These are phyloP conservation scores for Diceros bicornis DNA, from an alignment of 2,797 vertebrate genomes.

Conservation along the genomic window DNA sequence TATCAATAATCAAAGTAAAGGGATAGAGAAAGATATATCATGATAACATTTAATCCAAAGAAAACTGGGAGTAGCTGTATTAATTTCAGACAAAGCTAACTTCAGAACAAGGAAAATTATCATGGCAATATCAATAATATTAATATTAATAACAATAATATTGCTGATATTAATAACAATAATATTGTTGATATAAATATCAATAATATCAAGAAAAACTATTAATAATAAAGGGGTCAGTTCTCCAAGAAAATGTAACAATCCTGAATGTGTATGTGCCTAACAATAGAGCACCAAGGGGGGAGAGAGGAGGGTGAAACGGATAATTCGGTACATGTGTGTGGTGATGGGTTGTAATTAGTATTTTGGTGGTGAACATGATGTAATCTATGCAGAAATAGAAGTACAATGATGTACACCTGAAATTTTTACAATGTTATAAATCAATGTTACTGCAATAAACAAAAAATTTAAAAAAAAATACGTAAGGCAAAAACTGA, in stretches of 20 bases:
- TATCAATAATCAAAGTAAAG: constrained; percentile 39
- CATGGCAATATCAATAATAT: not conserved
- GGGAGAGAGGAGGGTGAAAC: too few relatives aligned
- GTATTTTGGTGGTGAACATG: too few relatives aligned
- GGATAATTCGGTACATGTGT: too few relatives aligned
- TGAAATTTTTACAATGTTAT: too few relatives aligned
- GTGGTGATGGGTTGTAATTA: too few relatives aligned
- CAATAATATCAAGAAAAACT: not conserved
- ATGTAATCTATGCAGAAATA: too few relatives aligned
- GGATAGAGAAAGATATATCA: not conserved
- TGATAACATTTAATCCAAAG: constrained; percentile 10
- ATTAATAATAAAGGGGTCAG: not conserved
- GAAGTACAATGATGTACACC: too few relatives aligned
- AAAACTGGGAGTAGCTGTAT: not conserved
- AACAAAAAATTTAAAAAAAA: too few relatives aligned
- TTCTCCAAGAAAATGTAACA: not conserved
- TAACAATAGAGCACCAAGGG: too few relatives aligned
- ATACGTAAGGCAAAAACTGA: constrained; percentile 17
- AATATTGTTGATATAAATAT: not conserved
- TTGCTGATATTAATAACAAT: not conserved
- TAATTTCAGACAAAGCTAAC: constrained; percentile 21
- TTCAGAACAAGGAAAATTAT: constrained; percentile 40
- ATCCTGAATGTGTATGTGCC: not conserved
- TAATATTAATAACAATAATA: not conserved
- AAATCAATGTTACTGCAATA: too few relatives aligned